Percentiles rank a stretch among this genome's conserved stretches.
Evolutionary conservation across 2,113 vertebrate genomes (phyloP).

Genomic region (Sigmodon hispidus): DNA sequence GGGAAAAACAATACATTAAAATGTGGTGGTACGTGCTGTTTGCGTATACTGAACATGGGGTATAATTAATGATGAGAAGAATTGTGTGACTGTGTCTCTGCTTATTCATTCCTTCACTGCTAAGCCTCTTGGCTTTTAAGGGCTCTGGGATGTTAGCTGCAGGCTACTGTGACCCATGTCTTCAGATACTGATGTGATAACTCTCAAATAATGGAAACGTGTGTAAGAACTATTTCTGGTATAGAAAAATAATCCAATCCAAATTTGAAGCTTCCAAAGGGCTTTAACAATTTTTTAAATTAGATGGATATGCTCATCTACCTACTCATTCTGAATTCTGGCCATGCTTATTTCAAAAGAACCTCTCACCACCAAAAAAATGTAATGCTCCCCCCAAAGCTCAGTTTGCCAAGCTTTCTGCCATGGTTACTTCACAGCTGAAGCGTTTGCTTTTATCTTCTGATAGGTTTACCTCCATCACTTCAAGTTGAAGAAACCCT

Average conservation of each 20-base stretch:
- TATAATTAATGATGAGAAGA: slow-evolving; percentile 53
- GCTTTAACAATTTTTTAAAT: slow-evolving; percentile 8
- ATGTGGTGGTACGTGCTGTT: slow-evolving; percentile 66
- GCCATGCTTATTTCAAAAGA: slow-evolving; percentile 38
- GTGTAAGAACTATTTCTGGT: not conserved
- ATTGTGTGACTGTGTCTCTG: slow-evolving; percentile 54
- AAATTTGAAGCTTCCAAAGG: slow-evolving; percentile 34
- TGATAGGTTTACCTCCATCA: not conserved
- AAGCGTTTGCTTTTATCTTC: slow-evolving; percentile 27
- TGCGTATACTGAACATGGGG: slow-evolving; percentile 64
- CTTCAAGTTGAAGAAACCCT: slow-evolving; percentile 33
- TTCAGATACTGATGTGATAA: not conserved
- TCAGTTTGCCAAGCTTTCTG: slow-evolving; percentile 8
- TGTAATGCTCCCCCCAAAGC: not conserved
- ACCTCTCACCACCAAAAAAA: not conserved
- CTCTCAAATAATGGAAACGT: not conserved
- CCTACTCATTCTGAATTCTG: slow-evolving; percentile 6
- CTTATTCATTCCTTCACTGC: not conserved
- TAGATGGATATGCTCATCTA: slow-evolving; percentile 7
- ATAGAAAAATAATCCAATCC: slow-evolving; percentile 16
- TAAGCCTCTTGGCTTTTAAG: slow-evolving; percentile 3
- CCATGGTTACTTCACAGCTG: not conserved
- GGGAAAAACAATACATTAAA: slow-evolving; percentile 76
- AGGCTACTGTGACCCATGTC: slow-evolving; percentile 19
- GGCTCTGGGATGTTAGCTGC: not conserved